Evolutionary conservation across 2,888 invertebrate species (phyloP).

Genomic region (Hypomecis punctinalis): DNA sequence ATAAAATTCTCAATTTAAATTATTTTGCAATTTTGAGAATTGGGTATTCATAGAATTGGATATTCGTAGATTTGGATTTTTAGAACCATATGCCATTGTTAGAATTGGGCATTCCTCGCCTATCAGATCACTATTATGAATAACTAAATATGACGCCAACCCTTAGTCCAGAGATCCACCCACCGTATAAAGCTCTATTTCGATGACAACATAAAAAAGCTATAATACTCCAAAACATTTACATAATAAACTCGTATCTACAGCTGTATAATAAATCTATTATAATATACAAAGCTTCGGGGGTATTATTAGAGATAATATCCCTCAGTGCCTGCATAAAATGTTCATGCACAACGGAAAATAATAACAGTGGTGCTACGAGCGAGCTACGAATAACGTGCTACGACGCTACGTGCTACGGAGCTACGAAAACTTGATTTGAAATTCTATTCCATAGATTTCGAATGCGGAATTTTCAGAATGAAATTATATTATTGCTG

Average conservation of each 20-base stretch:
- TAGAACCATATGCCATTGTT: no score
- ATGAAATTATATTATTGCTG: constrained; percentile 7
- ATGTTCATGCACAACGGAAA: constrained; percentile 1
- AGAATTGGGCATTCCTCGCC: no score
- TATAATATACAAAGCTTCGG: neutral
- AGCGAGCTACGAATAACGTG: constrained; percentile 30
- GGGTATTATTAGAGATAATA: constrained; percentile 2
- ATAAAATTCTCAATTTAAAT: no score
- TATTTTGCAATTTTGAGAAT: no score
- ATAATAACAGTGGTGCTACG: constrained; percentile 14
- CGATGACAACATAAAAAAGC: neutral
- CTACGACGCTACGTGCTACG: constrained; percentile 33
- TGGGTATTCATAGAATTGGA: no score
- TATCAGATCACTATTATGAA: no score
- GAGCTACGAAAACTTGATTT: constrained; percentile 22
- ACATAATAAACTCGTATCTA: constrained; percentile 1
- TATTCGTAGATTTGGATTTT: no score
- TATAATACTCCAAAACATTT: neutral
- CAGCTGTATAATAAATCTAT: neutral
- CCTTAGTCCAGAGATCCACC: no score
- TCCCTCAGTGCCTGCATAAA: neutral
- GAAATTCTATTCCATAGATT: constrained; percentile 32
- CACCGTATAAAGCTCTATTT: neutral
- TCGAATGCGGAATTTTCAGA: constrained; percentile 24
- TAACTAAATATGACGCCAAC: no score